Base-by-base conservation (phyloP, 2,888 invertebrate species). In the Ferdinandea cuprea region DNA sequence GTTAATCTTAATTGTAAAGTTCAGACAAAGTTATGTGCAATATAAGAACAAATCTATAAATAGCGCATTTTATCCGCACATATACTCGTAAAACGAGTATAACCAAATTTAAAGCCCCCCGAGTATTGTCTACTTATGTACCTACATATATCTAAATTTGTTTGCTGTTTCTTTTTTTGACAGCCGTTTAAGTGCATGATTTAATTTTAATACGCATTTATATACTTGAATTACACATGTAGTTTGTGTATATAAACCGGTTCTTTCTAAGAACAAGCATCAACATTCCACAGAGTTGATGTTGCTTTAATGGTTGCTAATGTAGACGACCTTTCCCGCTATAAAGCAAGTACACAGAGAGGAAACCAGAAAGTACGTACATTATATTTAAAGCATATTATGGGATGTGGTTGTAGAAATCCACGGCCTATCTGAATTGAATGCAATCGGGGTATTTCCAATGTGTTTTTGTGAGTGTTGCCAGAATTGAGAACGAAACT, bases 301-400 rank as follows among this genome's bases (percentile, higher is more conserved):
- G 15, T 32, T 9, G 48, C 37, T 50, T 9, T 42, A 25, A 25
- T 56, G 40, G 40, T 15, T 44, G 44, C 44, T 44, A 61, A 52
- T 61, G 59, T 50, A 32, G 59, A 71, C 15, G 52, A 61, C 71
- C 71, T 69, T 69, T 50, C 19, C 37, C 44, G 13, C 8, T 46
- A 68, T 35, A 21, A 59, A 40, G 37, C 46, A 19, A 11, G n/a
- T n/a, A 8, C 15, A 35, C 15, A 9, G 32, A 2, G 4, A 15
- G 13, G 58, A 56, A 40, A 21, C 40, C 11, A 28, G 40, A 9
- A 25, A 40, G 9, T 15, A 13, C 40, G 40, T 40, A 40, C 0
- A 6, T 5, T 5, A 7, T 1, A 13, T 3, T 9, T 2, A 15
- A 58, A 25, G 28, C 28, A 28, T 11, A 21, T 15, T 30, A 19